Evolutionary conservation across 2,113 vertebrate species (phyloP).

Genomic region (Lota lota): DNA sequence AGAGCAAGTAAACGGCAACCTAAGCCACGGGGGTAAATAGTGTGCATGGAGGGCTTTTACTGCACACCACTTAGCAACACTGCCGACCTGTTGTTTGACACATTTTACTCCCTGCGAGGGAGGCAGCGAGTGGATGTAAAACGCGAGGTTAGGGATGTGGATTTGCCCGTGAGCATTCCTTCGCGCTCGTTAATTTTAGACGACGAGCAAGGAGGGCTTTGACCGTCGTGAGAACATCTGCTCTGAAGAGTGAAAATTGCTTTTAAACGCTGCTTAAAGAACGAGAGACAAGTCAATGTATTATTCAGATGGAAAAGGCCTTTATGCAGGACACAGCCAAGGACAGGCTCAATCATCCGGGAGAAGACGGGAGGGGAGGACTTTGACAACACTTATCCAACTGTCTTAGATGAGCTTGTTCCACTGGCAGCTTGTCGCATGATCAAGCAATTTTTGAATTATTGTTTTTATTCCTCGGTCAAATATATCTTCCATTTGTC

Average conservation of each 20-base stretch:
- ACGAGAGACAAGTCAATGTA: conserved; percentile 30
- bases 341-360: conserved; percentile 4
- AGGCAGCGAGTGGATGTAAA: conserved; percentile 49
- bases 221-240: conserved; percentile 42
- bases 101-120: conserved; percentile 50
- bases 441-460: background rate
- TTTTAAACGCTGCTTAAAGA: conserved; percentile 51
- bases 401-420: conserved; percentile 1
- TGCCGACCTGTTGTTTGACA: conserved; percentile 46
- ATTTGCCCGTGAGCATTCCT: conserved; percentile 59
- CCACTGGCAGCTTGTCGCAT: background rate
- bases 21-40: conserved; percentile 21
- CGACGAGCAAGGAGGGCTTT: conserved; percentile 35
- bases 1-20: conserved; percentile 3
- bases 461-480: background rate
- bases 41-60: conserved; percentile 42
- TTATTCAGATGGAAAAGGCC: conserved; percentile 40
- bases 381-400: conserved; percentile 10
- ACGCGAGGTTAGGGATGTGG: conserved; percentile 45
- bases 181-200: conserved; percentile 63
- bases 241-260: conserved; percentile 35
- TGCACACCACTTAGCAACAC: conserved; percentile 45
- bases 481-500: background rate
- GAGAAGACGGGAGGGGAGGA: conserved; percentile 12
- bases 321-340: conserved; percentile 24